Percentiles rank a stretch among this genome's conserved stretches.
Evolutionary conservation across 2,797 vertebrate species (phyloP).

Genomic region (Dicrostonyx torquatus): DNA sequence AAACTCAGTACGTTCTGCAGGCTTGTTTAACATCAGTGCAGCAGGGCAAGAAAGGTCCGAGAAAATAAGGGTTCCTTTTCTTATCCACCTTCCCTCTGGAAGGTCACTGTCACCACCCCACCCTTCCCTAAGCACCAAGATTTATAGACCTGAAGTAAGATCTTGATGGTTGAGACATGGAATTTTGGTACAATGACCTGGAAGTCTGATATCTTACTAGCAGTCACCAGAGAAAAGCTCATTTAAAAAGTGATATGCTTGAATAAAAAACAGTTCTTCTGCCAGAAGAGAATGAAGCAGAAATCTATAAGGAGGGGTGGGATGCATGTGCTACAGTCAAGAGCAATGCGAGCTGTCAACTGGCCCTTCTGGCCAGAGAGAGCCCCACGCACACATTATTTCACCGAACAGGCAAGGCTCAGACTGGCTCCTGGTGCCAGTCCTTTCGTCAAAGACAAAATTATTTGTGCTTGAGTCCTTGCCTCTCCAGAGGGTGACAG

Average conservation of each 20-base stretch:
- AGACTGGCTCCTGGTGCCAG: neutral
- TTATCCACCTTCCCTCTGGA: neutral
- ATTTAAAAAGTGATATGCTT: neutral
- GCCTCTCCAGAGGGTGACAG: constrained; percentile 45
- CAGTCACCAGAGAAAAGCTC: neutral
- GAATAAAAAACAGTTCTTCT: neutral
- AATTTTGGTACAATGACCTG: neutral
- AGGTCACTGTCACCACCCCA: neutral
- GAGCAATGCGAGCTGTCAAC: neutral
- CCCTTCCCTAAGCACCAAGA: neutral
- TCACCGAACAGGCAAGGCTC: neutral
- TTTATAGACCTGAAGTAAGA: neutral
- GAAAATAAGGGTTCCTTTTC: neutral
- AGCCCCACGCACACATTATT: neutral
- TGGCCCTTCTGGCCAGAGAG: neutral
- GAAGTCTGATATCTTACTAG: neutral
- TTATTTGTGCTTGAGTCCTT: constrained; percentile 12
- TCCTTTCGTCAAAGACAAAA: neutral
- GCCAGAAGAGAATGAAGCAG: neutral
- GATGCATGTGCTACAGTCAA: neutral
- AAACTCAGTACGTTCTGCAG: neutral
- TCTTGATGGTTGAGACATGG: neutral
- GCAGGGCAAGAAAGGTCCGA: neutral
- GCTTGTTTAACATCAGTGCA: neutral
- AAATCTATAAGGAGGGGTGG: neutral